Conservation (phyloP, 2,888 invertebrate genomes). For the Trissolcus brochymenae region DNA sequence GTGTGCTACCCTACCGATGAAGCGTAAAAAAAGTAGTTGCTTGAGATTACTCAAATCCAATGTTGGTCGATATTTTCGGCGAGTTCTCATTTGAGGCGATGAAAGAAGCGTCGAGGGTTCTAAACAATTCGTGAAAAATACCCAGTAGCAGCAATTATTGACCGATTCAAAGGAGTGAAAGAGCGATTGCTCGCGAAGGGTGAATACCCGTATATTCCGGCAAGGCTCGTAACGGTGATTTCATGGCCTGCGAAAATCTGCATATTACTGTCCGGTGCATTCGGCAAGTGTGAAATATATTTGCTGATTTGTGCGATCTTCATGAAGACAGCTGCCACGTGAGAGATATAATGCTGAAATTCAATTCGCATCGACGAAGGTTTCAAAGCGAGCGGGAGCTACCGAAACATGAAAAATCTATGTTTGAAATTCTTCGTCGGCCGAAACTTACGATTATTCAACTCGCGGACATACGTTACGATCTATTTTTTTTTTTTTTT, state of each 20-base stretch:
- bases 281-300: slow-evolving; percentile 47
- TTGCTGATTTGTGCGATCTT: slow-evolving; percentile 58
- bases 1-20: slow-evolving; percentile 19
- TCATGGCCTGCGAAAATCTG: slow-evolving; percentile 52
- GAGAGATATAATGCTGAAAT: slow-evolving; percentile 46
- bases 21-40: slow-evolving; percentile 36
- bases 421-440: slow-evolving; percentile 48
- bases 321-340: slow-evolving; percentile 51
- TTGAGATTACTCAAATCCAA: slow-evolving; percentile 30
- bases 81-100: slow-evolving; percentile 15
- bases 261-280: slow-evolving; percentile 54
- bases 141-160: slow-evolving; percentile 15
- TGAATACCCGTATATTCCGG: slow-evolving; percentile 23
- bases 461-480: slow-evolving; percentile 7
- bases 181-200: slow-evolving; percentile 26
- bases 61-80: slow-evolving; percentile 16
- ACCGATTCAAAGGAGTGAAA: slow-evolving; percentile 22
- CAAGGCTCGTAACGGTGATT: slow-evolving; percentile 29
- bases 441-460: slow-evolving; percentile 29
- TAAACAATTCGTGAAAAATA: slow-evolving; percentile 26
- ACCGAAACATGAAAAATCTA: slow-evolving; percentile 34
- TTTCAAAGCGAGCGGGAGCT: slow-evolving; percentile 2
- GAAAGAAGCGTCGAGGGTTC: slow-evolving; percentile 16
- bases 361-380: slow-evolving; percentile 39
- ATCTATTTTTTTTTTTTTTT: no score